phyloP scores from a whole-genome alignment of 1,140 invertebrate species.

The Meteorus sp. region DNA sequence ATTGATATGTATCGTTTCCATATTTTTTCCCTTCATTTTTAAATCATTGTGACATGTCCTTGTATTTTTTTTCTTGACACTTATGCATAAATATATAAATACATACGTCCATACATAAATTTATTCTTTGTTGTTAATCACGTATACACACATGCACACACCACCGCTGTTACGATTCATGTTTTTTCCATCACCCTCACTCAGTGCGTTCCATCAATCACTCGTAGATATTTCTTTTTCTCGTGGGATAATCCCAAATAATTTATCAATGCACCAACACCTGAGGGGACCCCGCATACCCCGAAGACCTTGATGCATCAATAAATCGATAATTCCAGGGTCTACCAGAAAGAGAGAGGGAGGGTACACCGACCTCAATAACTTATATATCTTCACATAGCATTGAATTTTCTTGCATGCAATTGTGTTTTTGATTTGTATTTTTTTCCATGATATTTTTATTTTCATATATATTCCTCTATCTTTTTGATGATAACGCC shows the following conservation, averaged over 20 bases:
- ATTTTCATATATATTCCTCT: no score
- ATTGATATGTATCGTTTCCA: slow-evolving; percentile 46
- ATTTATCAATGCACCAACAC: slow-evolving; percentile 18
- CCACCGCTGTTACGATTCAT: no score
- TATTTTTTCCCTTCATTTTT: slow-evolving; percentile 36
- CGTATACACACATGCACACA: neutral
- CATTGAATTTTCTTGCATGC: slow-evolving; percentile 3
- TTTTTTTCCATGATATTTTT: no score
- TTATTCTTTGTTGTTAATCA: no score
- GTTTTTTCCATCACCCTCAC: neutral
- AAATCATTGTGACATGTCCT: slow-evolving; percentile 9
- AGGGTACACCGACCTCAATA: slow-evolving; percentile 7
- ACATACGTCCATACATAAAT: no score
- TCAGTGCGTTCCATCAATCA: neutral
- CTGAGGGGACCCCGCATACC: slow-evolving; percentile 15
- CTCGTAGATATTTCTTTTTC: slow-evolving; percentile 2
- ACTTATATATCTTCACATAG: slow-evolving; percentile 1
- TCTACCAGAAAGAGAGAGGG: slow-evolving; percentile 21
- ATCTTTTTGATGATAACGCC: no score
- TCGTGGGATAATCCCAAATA: slow-evolving; percentile 20
- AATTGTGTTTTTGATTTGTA: slow-evolving; percentile 1
- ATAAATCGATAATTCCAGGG: slow-evolving; percentile 29
- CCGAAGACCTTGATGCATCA: slow-evolving; percentile 23
- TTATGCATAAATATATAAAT: no score
- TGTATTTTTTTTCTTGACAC: slow-evolving; percentile 24